Evolutionary conservation across 2,113 vertebrate species (phyloP).

Genomic region (Globicephala melas): DNA sequence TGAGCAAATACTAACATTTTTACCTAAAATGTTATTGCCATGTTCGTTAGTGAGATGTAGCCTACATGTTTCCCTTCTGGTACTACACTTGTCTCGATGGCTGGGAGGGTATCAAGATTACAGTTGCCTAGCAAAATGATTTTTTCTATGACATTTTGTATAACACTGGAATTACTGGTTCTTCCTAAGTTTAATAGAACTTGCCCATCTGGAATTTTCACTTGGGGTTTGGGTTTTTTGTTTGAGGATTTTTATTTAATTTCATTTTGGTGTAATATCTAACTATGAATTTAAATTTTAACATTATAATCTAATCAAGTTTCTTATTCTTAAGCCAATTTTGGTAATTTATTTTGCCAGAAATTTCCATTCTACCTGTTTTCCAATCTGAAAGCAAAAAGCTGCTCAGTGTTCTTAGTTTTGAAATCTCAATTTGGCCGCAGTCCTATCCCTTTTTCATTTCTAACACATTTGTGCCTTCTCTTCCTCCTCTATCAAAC

Average conservation of each 20-base stretch:
- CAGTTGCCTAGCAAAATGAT: neutral
- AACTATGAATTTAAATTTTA: neutral
- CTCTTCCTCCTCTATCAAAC: neutral
- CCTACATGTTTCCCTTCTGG: neutral
- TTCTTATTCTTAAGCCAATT: slow-evolving; percentile 29
- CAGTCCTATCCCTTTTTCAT: neutral
- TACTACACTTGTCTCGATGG: neutral
- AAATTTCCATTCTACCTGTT: neutral
- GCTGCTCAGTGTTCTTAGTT: neutral
- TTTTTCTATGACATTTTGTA: neutral
- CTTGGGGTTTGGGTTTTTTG: neutral
- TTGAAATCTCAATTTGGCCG: neutral
- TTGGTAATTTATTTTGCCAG: slow-evolving; percentile 8
- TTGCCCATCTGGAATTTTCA: neutral
- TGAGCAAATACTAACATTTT: slow-evolving; percentile 25
- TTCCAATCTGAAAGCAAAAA: slow-evolving; percentile 13
- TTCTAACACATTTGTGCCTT: neutral
- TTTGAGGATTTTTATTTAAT: neutral
- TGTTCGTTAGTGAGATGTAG: neutral
- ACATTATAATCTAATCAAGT: neutral
- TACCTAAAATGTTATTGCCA: neutral
- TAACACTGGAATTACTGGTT: neutral
- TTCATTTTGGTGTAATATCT: neutral
- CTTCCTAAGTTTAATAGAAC: neutral
- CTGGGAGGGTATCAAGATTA: neutral